phyloP scores from a whole-genome alignment of 1,140 invertebrate genomes.

The Drosophila punjabiensis region DNA sequence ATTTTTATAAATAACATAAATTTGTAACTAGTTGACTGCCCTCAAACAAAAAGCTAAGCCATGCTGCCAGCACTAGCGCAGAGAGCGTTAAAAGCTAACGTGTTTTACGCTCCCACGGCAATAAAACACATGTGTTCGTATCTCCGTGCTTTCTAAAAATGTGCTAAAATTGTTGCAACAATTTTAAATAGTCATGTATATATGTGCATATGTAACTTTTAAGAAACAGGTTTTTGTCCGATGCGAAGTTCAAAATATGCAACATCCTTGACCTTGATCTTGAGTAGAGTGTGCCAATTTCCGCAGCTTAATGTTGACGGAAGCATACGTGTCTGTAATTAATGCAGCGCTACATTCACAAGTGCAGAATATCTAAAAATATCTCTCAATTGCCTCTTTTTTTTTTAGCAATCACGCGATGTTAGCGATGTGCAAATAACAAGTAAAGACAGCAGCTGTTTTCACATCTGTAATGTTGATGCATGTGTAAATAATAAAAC shows the following conservation, averaged over 20 bases:
- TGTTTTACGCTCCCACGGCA: slow-evolving; percentile 21
- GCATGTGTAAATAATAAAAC: background rate
- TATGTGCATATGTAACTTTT: slow-evolving; percentile 11
- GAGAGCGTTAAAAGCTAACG: slow-evolving; percentile 32
- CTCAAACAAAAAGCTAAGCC: background rate
- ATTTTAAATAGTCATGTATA: background rate
- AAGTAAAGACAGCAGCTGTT: background rate
- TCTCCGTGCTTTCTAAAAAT: slow-evolving; percentile 5
- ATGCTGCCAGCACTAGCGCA: background rate
- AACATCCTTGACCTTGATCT: slow-evolving; percentile 60
- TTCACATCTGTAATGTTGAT: background rate
- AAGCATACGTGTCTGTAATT: slow-evolving; percentile 45
- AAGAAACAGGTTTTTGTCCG: slow-evolving; percentile 20
- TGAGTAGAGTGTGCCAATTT: slow-evolving; percentile 66
- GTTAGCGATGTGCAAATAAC: background rate
- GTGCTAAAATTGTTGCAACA: slow-evolving; percentile 2
- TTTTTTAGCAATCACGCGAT: slow-evolving; percentile 53
- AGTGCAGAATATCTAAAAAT: slow-evolving; percentile 52
- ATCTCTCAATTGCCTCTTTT: slow-evolving; percentile 21
- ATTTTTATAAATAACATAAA: background rate
- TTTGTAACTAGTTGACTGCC: background rate
- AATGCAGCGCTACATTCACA: slow-evolving; percentile 36
- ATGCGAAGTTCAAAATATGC: slow-evolving; percentile 14
- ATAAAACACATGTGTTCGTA: background rate
- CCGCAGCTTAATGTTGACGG: slow-evolving; percentile 68